Conservation (phyloP, 37 sponge, comb jelly and placozoan species). For the Ephydatia muelleri region DNA sequence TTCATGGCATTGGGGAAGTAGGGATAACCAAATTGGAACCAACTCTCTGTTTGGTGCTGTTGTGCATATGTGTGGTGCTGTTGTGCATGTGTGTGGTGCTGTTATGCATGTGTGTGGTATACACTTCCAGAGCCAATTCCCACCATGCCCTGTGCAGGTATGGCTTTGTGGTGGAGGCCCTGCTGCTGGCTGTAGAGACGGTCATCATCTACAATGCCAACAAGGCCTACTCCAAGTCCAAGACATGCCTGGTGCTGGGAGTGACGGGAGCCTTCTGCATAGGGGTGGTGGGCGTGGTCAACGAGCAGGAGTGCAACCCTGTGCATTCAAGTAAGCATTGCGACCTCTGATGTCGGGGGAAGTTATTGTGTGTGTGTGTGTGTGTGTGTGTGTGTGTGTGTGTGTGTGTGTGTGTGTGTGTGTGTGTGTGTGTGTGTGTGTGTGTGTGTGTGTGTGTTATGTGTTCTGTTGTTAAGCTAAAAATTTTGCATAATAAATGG, state of each 20-base stretch:
- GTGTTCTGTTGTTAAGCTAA: neutral
- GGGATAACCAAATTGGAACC: no score
- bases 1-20: no score
- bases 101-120: no score
- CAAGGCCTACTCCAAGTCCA: conserved; percentile 41
- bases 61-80: no score
- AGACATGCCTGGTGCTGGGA: conserved; percentile 39
- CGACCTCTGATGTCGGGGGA: no score
- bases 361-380: neutral
- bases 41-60: no score
- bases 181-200: conserved; percentile 26
- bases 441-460: neutral
- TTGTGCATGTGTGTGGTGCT: no score
- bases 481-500: neutral
- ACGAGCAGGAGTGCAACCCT: conserved; percentile 57
- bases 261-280: conserved; percentile 39
- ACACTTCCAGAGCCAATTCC: no score
- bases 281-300: conserved; percentile 64
- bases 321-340: conserved; percentile 43
- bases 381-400: neutral
- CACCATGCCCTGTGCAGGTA: conserved; percentile 21
- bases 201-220: conserved; percentile 52
- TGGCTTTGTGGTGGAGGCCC: conserved; percentile 62
- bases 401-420: neutral
- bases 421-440: neutral